Conservation (phyloP, 2,888 invertebrate genomes). For the Notodonta ziczac region DNA sequence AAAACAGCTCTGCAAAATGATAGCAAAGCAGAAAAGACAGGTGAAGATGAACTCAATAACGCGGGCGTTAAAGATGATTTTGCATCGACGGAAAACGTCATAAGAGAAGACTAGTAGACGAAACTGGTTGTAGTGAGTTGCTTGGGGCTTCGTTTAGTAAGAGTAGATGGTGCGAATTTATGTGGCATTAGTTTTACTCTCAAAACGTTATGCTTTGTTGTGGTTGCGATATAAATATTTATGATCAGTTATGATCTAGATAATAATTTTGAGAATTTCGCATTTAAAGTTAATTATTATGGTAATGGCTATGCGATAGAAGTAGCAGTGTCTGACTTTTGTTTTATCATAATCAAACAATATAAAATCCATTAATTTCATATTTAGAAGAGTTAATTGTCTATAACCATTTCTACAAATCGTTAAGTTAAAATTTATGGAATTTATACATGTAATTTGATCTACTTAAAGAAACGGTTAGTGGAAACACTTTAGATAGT, state of each 20-base stretch:
- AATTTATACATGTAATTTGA: too few species aligned
- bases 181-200: constrained; percentile 57
- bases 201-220: constrained; percentile 56
- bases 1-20: constrained; percentile 42
- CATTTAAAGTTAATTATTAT: constrained; percentile 15
- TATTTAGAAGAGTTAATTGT: too few species aligned
- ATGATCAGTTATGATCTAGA: constrained; percentile 37
- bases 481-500: too few species aligned
- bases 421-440: too few species aligned
- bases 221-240: constrained; percentile 53
- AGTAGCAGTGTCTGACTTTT: too few species aligned
- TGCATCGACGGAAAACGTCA: constrained; percentile 20
- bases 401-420: too few species aligned
- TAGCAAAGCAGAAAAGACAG: constrained; percentile 30
- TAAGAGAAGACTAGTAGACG: constrained; percentile 48
- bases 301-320: background rate
- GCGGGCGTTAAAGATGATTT: constrained; percentile 40
- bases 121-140: constrained; percentile 51
- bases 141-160: constrained; percentile 60
- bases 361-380: too few species aligned
- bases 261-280: constrained; percentile 24
- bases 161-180: constrained; percentile 57
- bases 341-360: too few species aligned
- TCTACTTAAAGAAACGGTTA: too few species aligned
- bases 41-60: constrained; percentile 29